Conservation (phyloP, 2,888 invertebrate species). For the Eupithecia tripunctaria region DNA sequence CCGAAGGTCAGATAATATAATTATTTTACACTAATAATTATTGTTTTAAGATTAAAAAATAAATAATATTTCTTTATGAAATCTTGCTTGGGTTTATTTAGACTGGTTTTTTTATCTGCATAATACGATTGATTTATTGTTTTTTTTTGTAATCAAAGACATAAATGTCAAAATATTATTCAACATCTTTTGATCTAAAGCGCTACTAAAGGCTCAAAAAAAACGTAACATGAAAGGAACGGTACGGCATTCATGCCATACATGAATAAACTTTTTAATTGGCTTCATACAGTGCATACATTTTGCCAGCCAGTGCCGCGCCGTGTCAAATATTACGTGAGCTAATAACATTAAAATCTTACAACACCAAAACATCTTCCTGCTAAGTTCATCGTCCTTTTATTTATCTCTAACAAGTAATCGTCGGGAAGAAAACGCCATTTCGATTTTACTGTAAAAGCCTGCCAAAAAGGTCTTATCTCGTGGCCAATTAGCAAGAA, state of each 20-base stretch:
- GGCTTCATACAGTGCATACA: neutral
- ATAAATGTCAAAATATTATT: slow-evolving; percentile 13
- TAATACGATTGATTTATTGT: slow-evolving; percentile 27
- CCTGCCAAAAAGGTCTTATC: slow-evolving; percentile 56
- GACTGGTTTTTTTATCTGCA: slow-evolving; percentile 24
- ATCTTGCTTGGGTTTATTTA: slow-evolving; percentile 30
- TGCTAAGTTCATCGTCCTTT: slow-evolving; percentile 48
- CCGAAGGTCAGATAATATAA: slow-evolving; percentile 38
- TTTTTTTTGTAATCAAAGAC: slow-evolving; percentile 8
- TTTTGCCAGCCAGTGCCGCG: slow-evolving; percentile 5
- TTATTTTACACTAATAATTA: slow-evolving; percentile 35
- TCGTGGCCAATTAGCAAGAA: slow-evolving; percentile 55
- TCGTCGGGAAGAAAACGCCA: slow-evolving; percentile 46
- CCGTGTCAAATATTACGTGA: slow-evolving; percentile 20
- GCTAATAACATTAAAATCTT: slow-evolving; percentile 18
- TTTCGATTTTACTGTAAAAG: slow-evolving; percentile 36
- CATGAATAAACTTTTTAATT: slow-evolving; percentile 15
- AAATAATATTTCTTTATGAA: slow-evolving; percentile 32
- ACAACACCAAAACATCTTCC: slow-evolving; percentile 42
- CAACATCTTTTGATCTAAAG: slow-evolving; percentile 10
- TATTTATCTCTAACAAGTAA: slow-evolving; percentile 48
- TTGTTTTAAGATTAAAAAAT: slow-evolving; percentile 23
- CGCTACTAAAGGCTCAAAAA: neutral
- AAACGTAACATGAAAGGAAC: neutral
- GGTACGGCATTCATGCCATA: slow-evolving; percentile 2